phyloP scores from a whole-genome alignment of 2,113 vertebrate genomes.

The Fukomys damarensis region DNA sequence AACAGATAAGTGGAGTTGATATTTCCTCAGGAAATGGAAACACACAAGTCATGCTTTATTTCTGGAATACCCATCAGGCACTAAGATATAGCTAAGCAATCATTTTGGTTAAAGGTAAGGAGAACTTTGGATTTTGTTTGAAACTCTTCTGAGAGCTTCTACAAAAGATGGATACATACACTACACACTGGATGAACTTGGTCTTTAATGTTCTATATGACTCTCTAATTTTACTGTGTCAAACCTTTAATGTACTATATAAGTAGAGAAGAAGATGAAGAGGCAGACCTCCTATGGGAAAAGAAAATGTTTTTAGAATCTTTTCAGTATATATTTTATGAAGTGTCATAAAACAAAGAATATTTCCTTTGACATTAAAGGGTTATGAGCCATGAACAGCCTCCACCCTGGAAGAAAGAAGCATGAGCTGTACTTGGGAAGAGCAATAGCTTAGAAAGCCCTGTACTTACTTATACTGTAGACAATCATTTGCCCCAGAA shows the following conservation, averaged over 20 bases:
- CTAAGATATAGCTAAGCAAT: not conserved
- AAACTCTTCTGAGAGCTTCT: slow-evolving; percentile 2
- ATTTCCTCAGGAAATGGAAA: slow-evolving; percentile 42
- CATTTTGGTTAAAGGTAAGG: not conserved
- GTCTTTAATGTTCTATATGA: not conserved
- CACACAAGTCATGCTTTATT: not conserved
- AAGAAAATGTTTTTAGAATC: slow-evolving; percentile 14
- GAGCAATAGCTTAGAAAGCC: not conserved
- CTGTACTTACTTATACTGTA: not conserved
- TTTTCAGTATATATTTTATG: slow-evolving; percentile 46
- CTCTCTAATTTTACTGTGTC: not conserved
- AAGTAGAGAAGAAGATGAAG: not conserved
- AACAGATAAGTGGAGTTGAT: not conserved
- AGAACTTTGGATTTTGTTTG: not conserved
- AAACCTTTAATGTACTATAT: not conserved
- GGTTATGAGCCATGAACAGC: slow-evolving; percentile 9
- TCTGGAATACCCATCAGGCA: not conserved
- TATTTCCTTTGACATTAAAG: not conserved
- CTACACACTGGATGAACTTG: not conserved
- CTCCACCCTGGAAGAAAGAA: not conserved
- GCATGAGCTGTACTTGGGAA: not conserved
- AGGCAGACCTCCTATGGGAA: not conserved
- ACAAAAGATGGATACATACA: not conserved
- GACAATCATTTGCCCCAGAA: not conserved
- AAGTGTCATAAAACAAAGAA: slow-evolving; percentile 39